phyloP scores from a whole-genome alignment of 2,888 invertebrate species.

The Diarsia mendica region DNA sequence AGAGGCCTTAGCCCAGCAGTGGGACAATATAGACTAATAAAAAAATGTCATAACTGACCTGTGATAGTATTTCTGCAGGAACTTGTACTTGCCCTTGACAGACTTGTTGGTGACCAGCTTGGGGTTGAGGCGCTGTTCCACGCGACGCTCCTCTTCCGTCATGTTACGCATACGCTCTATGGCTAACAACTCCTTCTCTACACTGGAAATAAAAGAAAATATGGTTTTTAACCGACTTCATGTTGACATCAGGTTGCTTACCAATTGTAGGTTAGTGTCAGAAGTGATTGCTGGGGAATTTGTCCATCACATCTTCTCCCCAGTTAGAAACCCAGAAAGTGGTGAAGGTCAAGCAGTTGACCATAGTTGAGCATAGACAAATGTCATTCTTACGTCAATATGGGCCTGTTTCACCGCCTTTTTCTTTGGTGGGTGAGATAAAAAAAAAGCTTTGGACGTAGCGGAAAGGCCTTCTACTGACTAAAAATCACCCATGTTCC shows the following conservation, averaged over 20 bases:
- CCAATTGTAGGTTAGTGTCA: background rate
- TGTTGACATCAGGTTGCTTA: too few relatives aligned
- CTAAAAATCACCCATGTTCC: too few relatives aligned
- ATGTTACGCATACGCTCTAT: slow-evolving; percentile 97
- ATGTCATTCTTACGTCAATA: too few relatives aligned
- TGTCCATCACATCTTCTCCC: background rate
- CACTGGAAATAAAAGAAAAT: slow-evolving; percentile 84
- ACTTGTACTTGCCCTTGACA: slow-evolving; percentile 99
- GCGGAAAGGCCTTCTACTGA: too few relatives aligned
- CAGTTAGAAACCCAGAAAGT: background rate
- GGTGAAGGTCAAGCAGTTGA: too few relatives aligned
- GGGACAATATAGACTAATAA: too few relatives aligned
- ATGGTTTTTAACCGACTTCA: too few relatives aligned
- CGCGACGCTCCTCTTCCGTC: slow-evolving; percentile 98
- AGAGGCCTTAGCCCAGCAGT: too few relatives aligned
- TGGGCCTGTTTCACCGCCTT: too few relatives aligned
- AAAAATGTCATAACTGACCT: slow-evolving; percentile 76
- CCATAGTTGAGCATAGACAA: too few relatives aligned
- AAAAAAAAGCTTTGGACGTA: too few relatives aligned
- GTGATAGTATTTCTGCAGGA: slow-evolving; percentile 99
- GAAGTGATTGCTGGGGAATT: background rate
- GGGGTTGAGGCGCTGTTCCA: slow-evolving; percentile 97
- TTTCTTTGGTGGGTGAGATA: too few relatives aligned
- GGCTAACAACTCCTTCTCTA: slow-evolving; percentile 96
- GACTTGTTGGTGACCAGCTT: slow-evolving; percentile 98